phyloP scores from a whole-genome alignment of 2,113 vertebrate genomes.

The Scomber scombrus region DNA sequence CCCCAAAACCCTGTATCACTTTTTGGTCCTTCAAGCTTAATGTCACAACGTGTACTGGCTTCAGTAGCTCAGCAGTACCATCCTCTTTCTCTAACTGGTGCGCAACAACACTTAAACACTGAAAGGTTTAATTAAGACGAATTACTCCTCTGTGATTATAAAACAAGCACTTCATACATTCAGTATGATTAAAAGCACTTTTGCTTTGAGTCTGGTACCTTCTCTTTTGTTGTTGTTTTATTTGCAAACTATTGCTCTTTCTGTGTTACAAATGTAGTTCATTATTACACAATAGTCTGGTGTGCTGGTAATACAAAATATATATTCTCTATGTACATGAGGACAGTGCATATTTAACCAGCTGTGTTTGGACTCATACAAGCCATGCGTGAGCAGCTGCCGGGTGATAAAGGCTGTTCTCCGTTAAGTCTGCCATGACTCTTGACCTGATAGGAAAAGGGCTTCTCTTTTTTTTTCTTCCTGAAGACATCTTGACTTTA shows the following conservation, averaged over 20 bases:
- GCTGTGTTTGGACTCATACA: slow-evolving; percentile 54
- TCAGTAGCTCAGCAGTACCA: background rate
- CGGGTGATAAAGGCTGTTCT: slow-evolving; percentile 49
- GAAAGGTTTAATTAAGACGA: slow-evolving; percentile 25
- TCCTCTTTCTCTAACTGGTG: slow-evolving; percentile 1
- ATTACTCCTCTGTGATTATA: background rate
- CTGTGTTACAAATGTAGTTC: slow-evolving; percentile 40
- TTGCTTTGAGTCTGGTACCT: slow-evolving; percentile 10
- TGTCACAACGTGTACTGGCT: background rate
- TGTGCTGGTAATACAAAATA: slow-evolving; percentile 78
- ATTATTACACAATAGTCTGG: slow-evolving; percentile 32
- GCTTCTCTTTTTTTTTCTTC: background rate
- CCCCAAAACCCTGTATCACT: background rate
- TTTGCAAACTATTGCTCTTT: slow-evolving; percentile 45
- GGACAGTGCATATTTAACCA: slow-evolving; percentile 78
- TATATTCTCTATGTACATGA: slow-evolving; percentile 84
- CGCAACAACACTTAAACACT: background rate
- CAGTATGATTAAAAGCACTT: slow-evolving; percentile 1
- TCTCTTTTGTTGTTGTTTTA: background rate
- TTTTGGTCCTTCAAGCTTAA: slow-evolving; percentile 42
- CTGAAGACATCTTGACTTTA: slow-evolving; percentile 21
- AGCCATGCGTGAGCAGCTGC: slow-evolving; percentile 46
- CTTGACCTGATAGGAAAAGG: slow-evolving; percentile 65
- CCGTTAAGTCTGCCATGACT: slow-evolving; percentile 26
- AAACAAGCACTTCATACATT: background rate